These are phyloP conservation scores for Drosophila fungiperda DNA, from an alignment of 2,888 invertebrate genomes.

Conservation along the genomic window DNA sequence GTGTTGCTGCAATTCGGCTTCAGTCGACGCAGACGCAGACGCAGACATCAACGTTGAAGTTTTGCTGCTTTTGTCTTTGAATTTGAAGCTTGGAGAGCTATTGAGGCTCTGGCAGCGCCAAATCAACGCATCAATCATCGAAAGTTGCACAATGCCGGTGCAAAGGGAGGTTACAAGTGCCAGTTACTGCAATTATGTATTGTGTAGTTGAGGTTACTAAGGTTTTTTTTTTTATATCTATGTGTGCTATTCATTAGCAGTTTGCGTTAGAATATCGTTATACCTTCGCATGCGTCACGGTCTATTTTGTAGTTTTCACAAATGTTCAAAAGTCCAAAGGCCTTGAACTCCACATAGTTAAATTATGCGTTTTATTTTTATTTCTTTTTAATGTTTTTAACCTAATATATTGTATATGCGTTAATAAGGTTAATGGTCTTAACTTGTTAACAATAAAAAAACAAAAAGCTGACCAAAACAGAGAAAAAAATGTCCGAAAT, in stretches of 20 bases:
- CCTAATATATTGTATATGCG: conserved; percentile 43
- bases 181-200: conserved; percentile 44
- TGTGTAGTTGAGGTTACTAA: conserved; percentile 2
- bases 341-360: conserved; percentile 67
- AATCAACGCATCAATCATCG: conserved; percentile 76
- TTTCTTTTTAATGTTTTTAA: conserved; percentile 13
- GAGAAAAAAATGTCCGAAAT: conserved; percentile 38
- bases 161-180: conserved; percentile 24
- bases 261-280: conserved; percentile 43
- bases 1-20: conserved; percentile 39
- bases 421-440: conserved; percentile 71
- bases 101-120: conserved; percentile 61
- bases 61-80: conserved; percentile 48
- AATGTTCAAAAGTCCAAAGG: conserved; percentile 34
- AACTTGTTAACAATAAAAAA: conserved; percentile 64
- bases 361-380: neutral
- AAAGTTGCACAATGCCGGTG: conserved; percentile 58
- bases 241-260: conserved; percentile 39
- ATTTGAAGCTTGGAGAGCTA: conserved; percentile 57
- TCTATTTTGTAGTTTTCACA: conserved; percentile 47
- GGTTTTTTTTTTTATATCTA: conserved; percentile 2
- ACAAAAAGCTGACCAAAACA: conserved; percentile 43
- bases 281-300: conserved; percentile 16
- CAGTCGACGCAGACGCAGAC: conserved; percentile 20
- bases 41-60: neutral